Conservation (phyloP, 2,888 invertebrate genomes). For the Resseliella maxima region DNA sequence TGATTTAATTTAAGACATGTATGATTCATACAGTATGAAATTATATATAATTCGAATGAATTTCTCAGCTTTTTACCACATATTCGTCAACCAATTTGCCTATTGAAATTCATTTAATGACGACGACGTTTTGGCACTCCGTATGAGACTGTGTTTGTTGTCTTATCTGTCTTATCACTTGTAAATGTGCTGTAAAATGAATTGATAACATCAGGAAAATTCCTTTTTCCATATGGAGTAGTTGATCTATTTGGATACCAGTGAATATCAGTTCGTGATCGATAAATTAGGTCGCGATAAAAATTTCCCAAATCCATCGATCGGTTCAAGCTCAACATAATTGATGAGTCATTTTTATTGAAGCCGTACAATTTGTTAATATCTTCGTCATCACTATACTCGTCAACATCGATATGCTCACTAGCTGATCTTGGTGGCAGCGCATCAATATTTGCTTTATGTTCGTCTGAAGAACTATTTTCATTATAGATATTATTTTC, state of each 20-base stretch:
- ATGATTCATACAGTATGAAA: too few relatives aligned
- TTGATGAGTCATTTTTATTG: neutral
- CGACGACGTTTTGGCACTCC: constrained; percentile 45
- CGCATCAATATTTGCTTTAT: neutral
- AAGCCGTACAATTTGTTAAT: neutral
- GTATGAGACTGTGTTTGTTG: neutral
- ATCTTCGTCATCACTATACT: neutral
- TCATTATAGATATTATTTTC: neutral
- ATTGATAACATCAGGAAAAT: neutral
- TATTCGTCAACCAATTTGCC: neutral
- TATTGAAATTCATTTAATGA: neutral
- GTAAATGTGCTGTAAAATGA: neutral
- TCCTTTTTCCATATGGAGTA: neutral
- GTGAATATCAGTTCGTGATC: neutral
- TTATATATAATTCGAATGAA: neutral
- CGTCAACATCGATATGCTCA: neutral
- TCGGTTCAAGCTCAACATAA: neutral
- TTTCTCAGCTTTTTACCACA: neutral
- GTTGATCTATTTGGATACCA: neutral
- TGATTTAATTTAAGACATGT: neutral
- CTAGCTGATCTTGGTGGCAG: neutral
- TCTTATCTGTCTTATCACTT: neutral
- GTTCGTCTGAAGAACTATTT: neutral
- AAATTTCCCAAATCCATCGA: neutral
- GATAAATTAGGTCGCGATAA: neutral